These are phyloP conservation scores for Polyergus mexicanus DNA, from an alignment of 1,140 invertebrate species.

Conservation along the genomic window DNA sequence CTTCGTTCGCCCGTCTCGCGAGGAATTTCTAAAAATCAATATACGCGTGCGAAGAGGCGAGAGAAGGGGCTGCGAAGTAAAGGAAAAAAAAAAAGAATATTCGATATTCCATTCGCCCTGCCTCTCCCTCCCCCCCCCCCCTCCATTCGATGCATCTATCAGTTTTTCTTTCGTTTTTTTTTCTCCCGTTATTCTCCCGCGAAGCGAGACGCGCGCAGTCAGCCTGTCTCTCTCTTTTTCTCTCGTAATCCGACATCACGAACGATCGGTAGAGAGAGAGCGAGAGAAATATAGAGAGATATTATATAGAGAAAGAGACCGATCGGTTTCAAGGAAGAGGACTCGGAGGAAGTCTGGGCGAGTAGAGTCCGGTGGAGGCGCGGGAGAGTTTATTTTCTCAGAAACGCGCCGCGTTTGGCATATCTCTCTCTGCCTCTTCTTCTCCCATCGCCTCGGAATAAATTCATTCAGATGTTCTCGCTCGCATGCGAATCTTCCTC, in stretches of 20 bases:
- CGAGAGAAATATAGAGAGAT: no score
- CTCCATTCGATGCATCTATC: constrained; percentile 13
- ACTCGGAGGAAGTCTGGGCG: constrained; percentile 63
- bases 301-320: not conserved
- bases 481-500: constrained; percentile 31
- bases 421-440: constrained; percentile 30
- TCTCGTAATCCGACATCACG: constrained; percentile 27
- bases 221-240: not conserved
- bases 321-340: constrained; percentile 70
- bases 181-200: constrained; percentile 27
- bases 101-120: constrained; percentile 71
- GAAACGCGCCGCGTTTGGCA: constrained; percentile 61
- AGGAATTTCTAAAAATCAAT: constrained; percentile 85
- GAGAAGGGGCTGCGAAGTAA: constrained; percentile 62
- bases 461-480: constrained; percentile 61
- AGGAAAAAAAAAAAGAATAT: constrained; percentile 67
- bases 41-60: constrained; percentile 74
- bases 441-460: constrained; percentile 64
- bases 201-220: constrained; percentile 34
- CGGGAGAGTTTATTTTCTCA: constrained; percentile 77
- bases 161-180: constrained; percentile 45
- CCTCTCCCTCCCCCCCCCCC: constrained; percentile 3
- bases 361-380: constrained; percentile 50
- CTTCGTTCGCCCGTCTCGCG: constrained; percentile 70
- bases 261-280: not conserved